Base-by-base conservation (phyloP, 1,140 invertebrate species). In the Pseudomyrmex pallidus region DNA sequence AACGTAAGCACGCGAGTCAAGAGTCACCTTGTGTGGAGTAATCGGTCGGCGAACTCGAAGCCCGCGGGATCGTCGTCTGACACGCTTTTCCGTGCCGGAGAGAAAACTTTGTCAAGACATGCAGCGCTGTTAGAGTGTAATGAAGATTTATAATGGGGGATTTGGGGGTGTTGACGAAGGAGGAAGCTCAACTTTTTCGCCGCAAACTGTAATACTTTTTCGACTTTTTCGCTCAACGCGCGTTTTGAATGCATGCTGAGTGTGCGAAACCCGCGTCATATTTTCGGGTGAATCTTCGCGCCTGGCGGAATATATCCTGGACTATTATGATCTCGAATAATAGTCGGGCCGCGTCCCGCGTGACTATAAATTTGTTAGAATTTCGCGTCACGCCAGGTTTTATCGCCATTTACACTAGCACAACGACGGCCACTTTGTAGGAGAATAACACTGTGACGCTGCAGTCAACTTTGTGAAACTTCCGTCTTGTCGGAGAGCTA, bases 131-230 rank as follows among this genome's bases (percentile, higher is more conserved):
- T 88, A 83, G 15, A n/a, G 46, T 12, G 44, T 83, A 76, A 89
- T 80, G 84, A 84, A 88, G 78, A 89, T 86, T 83, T 88, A 88
- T 76, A 77, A 83, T 52, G 48, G 56, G 35, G n/a, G 85, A 84
- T 66, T 70, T 15, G 50, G 13, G 4, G 1, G 25, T 15, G 73
- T 74, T 74, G 46, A 68, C 46, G 59, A 15, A 9, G 35, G 25
- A 22, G 20, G 20, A 22, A 22, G 25, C 12, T 66, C 46, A 46
- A 74, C 61, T 63, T 52, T 76, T 77, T 67, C 17, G 17, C 22
- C 64, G 17, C 44, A 0, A 78, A 48, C 63, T 48, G 35, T 35
- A 35, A 5, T 7, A 35, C 48, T 70, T 78, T 44, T 2, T 22
- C 9, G 22, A 4, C 9, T 12, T 12, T 59, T 22, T 35, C 10